Percentiles rank a stretch among this genome's conserved stretches.
These are phyloP conservation scores for Ciconia boyciana DNA, from an alignment of 2,113 vertebrate species.

Conservation along the genomic window DNA sequence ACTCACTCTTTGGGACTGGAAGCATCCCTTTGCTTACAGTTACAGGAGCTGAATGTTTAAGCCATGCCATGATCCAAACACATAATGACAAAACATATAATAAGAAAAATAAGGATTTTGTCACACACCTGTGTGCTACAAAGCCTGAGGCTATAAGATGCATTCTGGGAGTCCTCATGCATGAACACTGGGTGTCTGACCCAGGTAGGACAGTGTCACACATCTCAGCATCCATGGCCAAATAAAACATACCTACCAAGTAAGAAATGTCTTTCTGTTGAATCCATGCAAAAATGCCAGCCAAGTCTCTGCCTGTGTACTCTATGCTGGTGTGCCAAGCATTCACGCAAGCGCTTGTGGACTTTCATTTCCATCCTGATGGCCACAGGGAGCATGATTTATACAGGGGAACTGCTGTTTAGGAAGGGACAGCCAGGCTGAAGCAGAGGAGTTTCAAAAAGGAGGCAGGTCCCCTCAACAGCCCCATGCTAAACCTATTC, in stretches of 20 bases:
- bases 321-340: neutral
- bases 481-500: neutral
- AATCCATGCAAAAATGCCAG: neutral
- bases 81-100: neutral
- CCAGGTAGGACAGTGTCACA: neutral
- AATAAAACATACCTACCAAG: neutral
- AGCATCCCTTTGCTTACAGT: neutral
- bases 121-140: neutral
- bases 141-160: neutral
- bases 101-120: neutral
- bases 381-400: accelerated
- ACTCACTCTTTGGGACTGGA: neutral
- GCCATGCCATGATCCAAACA: neutral
- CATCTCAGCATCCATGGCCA: neutral
- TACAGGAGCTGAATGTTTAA: neutral
- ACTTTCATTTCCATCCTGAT: neutral
- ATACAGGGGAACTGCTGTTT: neutral
- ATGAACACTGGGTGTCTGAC: neutral
- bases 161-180: neutral
- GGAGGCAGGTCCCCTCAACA: neutral
- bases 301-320: neutral
- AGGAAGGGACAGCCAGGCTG: neutral
- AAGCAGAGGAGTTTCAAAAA: neutral
- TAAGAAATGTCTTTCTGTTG: neutral
- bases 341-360: neutral